phyloP scores from a whole-genome alignment of 2,888 invertebrate species.

The Pseudolycoriella hygida region DNA sequence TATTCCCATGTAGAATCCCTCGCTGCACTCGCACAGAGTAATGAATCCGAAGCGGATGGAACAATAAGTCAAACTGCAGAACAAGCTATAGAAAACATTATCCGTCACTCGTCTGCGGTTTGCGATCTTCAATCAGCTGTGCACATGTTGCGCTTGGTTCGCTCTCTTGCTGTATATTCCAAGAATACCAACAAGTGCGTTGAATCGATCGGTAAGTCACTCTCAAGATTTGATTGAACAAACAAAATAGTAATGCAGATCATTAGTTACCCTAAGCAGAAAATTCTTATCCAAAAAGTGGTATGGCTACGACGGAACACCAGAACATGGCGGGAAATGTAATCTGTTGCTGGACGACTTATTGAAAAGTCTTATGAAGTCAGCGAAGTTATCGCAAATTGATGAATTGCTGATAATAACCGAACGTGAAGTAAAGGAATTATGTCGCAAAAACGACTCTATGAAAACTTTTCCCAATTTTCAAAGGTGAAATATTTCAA shows the following conservation, averaged over 20 bases:
- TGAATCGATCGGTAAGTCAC: conserved; percentile 19
- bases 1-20: neutral
- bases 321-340: conserved; percentile 44
- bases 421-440: conserved; percentile 35
- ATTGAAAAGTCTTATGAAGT: conserved; percentile 42
- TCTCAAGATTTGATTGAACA: neutral
- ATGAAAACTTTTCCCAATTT: conserved; percentile 44
- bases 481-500: conserved; percentile 20
- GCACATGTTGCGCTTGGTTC: conserved; percentile 19
- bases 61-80: neutral
- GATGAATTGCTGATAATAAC: conserved; percentile 36
- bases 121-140: conserved; percentile 22
- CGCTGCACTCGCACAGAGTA: neutral
- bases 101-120: conserved; percentile 7
- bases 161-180: conserved; percentile 17
- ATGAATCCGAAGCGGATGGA: neutral
- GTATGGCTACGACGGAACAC: conserved; percentile 42
- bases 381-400: conserved; percentile 38
- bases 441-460: conserved; percentile 38
- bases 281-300: conserved; percentile 46
- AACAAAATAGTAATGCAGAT: conserved; percentile 7
- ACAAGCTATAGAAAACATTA: neutral
- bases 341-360: conserved; percentile 46
- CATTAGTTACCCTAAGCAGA: conserved; percentile 29
- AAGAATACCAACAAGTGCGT: conserved; percentile 10